These are phyloP conservation scores for Perodicticus potto DNA, from an alignment of 2,797 vertebrate species.

Conservation along the genomic window DNA sequence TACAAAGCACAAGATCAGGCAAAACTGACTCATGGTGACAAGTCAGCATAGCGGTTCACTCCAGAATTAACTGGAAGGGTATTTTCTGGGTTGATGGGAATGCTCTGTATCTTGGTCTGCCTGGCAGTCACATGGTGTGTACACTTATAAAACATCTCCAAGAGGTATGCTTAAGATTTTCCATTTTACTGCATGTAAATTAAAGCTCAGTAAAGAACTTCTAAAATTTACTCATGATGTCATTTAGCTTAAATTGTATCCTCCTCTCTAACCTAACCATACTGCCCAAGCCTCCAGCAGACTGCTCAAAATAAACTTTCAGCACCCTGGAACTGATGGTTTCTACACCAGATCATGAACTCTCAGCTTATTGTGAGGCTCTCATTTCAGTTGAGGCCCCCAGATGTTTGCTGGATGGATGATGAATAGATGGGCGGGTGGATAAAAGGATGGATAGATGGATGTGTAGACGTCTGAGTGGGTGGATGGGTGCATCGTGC, in stretches of 20 bases:
- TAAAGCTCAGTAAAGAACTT: slow-evolving; percentile 52
- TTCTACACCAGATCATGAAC: not conserved
- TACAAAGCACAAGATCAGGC: not conserved
- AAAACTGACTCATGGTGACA: not conserved
- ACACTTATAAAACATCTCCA: slow-evolving; percentile 29
- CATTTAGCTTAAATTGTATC: slow-evolving; percentile 38
- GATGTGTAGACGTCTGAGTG: not conserved
- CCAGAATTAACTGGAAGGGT: not conserved
- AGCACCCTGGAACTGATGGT: not conserved
- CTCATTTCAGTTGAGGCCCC: not conserved
- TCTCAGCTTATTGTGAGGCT: not conserved
- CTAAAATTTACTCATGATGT: slow-evolving; percentile 32
- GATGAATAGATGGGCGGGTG: not conserved
- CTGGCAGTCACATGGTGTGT: not conserved
- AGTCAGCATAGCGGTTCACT: not conserved
- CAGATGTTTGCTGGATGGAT: not conserved
- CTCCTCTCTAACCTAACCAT: not conserved
- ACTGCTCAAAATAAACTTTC: slow-evolving; percentile 52
- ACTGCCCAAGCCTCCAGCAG: not conserved
- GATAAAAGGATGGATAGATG: not conserved
- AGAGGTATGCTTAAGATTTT: not conserved
- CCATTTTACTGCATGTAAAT: slow-evolving; percentile 39
- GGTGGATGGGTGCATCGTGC: not conserved
- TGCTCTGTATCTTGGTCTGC: not conserved
- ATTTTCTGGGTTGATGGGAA: not conserved